Conservation (phyloP, 1,140 invertebrate genomes). For the Drosophila punjabiensis region DNA sequence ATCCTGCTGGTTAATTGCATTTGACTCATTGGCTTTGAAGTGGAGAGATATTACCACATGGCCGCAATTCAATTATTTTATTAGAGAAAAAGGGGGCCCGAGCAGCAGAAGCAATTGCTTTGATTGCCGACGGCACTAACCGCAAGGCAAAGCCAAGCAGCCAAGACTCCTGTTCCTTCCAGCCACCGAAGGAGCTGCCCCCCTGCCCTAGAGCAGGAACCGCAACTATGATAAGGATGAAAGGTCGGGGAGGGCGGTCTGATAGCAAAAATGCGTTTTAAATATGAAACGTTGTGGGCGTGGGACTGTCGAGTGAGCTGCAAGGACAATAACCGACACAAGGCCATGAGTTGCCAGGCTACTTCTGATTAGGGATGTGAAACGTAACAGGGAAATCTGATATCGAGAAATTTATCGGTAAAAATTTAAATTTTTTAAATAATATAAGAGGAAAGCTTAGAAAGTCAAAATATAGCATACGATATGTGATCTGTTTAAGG, state of each 20-base stretch:
- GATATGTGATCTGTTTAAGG: not conserved
- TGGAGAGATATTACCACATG: constrained; percentile 67
- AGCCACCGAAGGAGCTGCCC: not conserved
- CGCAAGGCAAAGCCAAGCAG: constrained; percentile 58
- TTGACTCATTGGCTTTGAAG: constrained; percentile 70
- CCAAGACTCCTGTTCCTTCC: constrained; percentile 21
- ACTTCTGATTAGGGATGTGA: constrained; percentile 6
- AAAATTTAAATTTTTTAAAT: too few relatives aligned
- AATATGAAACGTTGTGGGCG: constrained; percentile 63
- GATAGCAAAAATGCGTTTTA: constrained; percentile 70
- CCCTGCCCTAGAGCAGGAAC: constrained; percentile 15
- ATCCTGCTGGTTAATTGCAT: constrained; percentile 64
- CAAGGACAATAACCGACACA: constrained; percentile 37
- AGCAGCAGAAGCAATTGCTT: constrained; percentile 69
- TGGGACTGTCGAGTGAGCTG: constrained; percentile 20
- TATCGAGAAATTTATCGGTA: not conserved
- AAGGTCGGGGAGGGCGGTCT: constrained; percentile 31
- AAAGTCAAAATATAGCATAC: not conserved
- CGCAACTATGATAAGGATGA: constrained; percentile 64
- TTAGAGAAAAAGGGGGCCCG: constrained; percentile 54
- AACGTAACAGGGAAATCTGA: not conserved
- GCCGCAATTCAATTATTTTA: constrained; percentile 80
- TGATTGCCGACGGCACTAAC: constrained; percentile 68
- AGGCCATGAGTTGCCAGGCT: constrained; percentile 9
- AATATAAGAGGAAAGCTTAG: too few relatives aligned